phyloP scores from a whole-genome alignment of 2,113 vertebrate species.

The Aphelocoma coerulescens region DNA sequence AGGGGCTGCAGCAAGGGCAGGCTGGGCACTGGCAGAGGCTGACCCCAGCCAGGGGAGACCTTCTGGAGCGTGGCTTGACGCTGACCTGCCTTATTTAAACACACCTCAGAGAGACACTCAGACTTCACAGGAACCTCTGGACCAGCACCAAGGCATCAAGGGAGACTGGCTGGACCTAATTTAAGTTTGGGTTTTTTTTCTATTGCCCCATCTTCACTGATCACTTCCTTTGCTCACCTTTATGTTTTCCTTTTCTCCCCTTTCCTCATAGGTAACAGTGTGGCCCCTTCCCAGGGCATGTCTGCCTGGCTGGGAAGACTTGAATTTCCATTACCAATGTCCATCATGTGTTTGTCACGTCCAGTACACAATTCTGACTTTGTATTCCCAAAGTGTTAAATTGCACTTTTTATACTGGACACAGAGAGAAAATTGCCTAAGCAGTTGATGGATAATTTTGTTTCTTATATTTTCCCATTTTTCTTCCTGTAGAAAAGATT shows the following conservation, averaged over 20 bases:
- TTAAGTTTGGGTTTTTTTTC: not conserved
- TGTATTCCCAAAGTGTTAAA: slow-evolving; percentile 20
- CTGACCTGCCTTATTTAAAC: not conserved
- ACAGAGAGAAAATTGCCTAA: not conserved
- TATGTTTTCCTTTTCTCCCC: not conserved
- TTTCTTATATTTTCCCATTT: not conserved
- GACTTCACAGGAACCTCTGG: not conserved
- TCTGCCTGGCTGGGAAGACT: not conserved
- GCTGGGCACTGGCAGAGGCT: not conserved
- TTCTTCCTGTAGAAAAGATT: not conserved
- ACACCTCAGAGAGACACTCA: not conserved
- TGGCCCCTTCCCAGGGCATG: not conserved
- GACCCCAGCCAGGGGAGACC: not conserved
- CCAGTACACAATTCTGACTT: not conserved
- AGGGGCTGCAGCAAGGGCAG: not conserved
- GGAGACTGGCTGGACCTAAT: not conserved
- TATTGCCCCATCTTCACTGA: not conserved
- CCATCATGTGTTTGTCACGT: not conserved
- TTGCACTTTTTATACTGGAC: not conserved
- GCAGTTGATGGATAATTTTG: not conserved
- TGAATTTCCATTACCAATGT: not conserved
- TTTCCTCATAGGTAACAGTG: not conserved
- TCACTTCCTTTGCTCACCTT: not conserved
- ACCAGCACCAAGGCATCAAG: not conserved
- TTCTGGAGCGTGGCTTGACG: not conserved